These are phyloP conservation scores for Genyomyrus donnyi DNA, from an alignment of 2,113 vertebrate species.

Conservation along the genomic window DNA sequence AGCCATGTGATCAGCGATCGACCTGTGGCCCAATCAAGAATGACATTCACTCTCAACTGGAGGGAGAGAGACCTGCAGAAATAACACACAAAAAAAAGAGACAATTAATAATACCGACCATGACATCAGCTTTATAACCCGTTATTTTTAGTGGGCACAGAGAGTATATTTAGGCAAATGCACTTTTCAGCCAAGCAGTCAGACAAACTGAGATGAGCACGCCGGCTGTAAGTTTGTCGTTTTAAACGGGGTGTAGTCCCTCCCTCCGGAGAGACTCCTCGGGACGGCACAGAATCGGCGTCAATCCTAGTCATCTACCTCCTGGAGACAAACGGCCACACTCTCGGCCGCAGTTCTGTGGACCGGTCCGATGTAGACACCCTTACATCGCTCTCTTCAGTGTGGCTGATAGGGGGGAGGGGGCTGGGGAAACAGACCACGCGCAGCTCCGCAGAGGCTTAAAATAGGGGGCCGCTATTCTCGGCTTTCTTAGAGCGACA, in stretches of 20 bases:
- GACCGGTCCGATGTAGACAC: background rate
- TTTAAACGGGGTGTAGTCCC: background rate
- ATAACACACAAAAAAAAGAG: background rate
- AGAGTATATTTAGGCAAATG: background rate
- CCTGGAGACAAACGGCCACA: background rate
- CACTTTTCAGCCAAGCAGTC: background rate
- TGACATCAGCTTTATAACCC: background rate
- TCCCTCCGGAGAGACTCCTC: no score
- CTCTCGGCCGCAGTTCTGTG: background rate
- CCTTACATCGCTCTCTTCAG: background rate
- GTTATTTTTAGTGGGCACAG: background rate
- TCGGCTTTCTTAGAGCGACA: slow-evolving; percentile 5
- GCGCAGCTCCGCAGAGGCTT: background rate
- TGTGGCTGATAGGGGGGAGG: background rate
- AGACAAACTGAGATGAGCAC: background rate
- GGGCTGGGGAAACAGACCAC: background rate
- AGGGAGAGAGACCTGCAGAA: background rate
- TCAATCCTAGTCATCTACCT: background rate
- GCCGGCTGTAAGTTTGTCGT: background rate
- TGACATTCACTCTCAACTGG: slow-evolving; percentile 40
- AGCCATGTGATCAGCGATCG: slow-evolving; percentile 62
- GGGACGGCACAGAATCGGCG: background rate
- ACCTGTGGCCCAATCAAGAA: slow-evolving; percentile 32
- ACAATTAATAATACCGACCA: background rate
- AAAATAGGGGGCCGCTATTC: slow-evolving; percentile 5